Percentiles rank a stretch among this genome's conserved stretches.
Conservation (phyloP, 2,888 invertebrate species). For the Cremastinae sp. region DNA sequence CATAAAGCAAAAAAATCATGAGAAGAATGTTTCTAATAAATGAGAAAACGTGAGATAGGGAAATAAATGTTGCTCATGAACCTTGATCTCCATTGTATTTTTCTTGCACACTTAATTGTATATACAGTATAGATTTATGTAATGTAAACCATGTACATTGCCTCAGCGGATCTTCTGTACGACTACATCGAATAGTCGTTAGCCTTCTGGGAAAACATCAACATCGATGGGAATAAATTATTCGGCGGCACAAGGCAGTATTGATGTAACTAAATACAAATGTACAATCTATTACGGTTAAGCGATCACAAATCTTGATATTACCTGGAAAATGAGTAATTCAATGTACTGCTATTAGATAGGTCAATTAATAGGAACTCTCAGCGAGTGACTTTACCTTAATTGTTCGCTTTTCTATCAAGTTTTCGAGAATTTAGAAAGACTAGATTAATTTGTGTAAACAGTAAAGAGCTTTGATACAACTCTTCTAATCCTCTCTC, state of each 20-base stretch:
- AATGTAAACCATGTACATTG: slow-evolving; percentile 48
- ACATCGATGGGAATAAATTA: slow-evolving; percentile 41
- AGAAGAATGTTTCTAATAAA: too few relatives aligned
- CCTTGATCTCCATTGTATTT: slow-evolving; percentile 22
- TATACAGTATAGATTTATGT: slow-evolving; percentile 23
- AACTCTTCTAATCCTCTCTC: slow-evolving; percentile 10
- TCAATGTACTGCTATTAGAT: too few relatives aligned
- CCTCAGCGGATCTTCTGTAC: slow-evolving; percentile 28
- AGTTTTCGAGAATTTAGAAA: slow-evolving; percentile 56
- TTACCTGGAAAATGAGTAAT: not conserved
- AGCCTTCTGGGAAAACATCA: slow-evolving; percentile 39
- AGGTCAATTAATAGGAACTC: not conserved
- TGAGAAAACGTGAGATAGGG: slow-evolving; percentile 5
- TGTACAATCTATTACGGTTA: slow-evolving; percentile 5
- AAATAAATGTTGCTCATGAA: slow-evolving; percentile 50
- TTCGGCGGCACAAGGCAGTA: slow-evolving; percentile 19
- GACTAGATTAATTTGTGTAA: slow-evolving; percentile 70
- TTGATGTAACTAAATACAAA: slow-evolving; percentile 18
- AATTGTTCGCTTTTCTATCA: too few relatives aligned
- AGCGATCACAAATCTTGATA: not conserved
- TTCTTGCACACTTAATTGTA: slow-evolving; percentile 8
- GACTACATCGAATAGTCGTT: slow-evolving; percentile 45
- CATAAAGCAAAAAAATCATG: too few relatives aligned
- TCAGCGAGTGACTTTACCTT: not conserved
- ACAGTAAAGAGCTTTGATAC: slow-evolving; percentile 9